Conservation (phyloP, 2,888 invertebrate genomes). For the Spialia ferax region DNA sequence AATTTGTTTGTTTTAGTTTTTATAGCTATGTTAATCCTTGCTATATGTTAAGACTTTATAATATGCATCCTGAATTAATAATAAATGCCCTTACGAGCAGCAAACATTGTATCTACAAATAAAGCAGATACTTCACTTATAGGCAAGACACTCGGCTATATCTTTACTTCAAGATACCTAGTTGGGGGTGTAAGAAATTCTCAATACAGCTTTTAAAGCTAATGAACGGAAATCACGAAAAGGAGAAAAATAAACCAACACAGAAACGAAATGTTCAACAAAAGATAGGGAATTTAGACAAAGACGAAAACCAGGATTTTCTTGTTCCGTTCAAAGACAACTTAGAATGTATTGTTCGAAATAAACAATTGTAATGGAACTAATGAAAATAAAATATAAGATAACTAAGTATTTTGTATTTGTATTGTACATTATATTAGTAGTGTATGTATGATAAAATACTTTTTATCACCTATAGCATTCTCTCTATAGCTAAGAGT, state of each 20-base stretch:
- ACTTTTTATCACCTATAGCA: no score
- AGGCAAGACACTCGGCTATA: not conserved
- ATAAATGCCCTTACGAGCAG: not conserved
- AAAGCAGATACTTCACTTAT: not conserved
- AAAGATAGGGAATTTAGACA: not conserved
- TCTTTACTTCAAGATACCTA: no score
- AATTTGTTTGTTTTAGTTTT: slow-evolving; percentile 41
- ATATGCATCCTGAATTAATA: no score
- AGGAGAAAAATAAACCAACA: not conserved
- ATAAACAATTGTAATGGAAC: not conserved
- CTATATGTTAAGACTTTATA: no score
- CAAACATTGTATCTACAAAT: not conserved
- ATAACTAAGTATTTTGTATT: no score
- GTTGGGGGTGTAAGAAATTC: not conserved
- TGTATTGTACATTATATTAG: no score
- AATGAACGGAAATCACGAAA: not conserved
- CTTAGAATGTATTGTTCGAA: not conserved
- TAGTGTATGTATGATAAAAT: no score
- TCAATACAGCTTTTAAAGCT: slow-evolving; percentile 2
- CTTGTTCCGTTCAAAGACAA: slow-evolving; percentile 3
- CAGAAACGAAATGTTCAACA: not conserved
- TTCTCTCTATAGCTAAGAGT: no score
- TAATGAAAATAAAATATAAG: not conserved
- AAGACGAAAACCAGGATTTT: not conserved
- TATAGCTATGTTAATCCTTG: not conserved